Evolutionary conservation across 2,888 invertebrate genomes (phyloP).

Genomic region (Aphodius sticticus): DNA sequence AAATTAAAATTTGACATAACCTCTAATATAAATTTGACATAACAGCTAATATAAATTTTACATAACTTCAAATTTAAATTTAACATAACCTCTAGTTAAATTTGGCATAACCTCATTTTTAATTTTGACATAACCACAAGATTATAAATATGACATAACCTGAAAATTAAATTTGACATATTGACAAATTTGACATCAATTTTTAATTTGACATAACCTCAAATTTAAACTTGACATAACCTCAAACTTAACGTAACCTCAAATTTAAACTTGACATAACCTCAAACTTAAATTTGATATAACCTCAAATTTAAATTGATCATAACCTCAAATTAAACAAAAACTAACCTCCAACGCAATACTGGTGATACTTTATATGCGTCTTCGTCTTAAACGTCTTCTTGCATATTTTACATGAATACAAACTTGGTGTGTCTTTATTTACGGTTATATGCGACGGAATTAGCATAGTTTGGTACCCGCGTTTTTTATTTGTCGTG

Average conservation of each 20-base stretch:
- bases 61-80: background rate
- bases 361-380: constrained; percentile 71
- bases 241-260: constrained; percentile 39
- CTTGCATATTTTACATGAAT: constrained; percentile 72
- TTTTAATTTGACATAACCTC: too few species aligned
- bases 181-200: background rate
- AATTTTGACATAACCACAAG: background rate
- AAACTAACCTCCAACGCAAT: constrained; percentile 64
- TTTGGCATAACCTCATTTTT: background rate
- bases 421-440: constrained; percentile 64
- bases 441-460: constrained; percentile 53
- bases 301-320: too few species aligned
- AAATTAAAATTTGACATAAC: background rate
- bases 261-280: constrained; percentile 5
- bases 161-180: background rate
- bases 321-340: too few species aligned
- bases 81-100: background rate
- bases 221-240: constrained; percentile 45
- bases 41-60: background rate
- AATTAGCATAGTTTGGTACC: constrained; percentile 45
- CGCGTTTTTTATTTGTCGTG: constrained; percentile 38
- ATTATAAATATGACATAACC: background rate
- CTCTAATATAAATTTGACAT: background rate
- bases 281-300: background rate
- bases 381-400: constrained; percentile 74